A percentile compares a stretch with the other conserved stretches of the same genome.
Evolutionary conservation across 2,888 invertebrate species (phyloP).

Genomic region (Anoplius nigerrimus): DNA sequence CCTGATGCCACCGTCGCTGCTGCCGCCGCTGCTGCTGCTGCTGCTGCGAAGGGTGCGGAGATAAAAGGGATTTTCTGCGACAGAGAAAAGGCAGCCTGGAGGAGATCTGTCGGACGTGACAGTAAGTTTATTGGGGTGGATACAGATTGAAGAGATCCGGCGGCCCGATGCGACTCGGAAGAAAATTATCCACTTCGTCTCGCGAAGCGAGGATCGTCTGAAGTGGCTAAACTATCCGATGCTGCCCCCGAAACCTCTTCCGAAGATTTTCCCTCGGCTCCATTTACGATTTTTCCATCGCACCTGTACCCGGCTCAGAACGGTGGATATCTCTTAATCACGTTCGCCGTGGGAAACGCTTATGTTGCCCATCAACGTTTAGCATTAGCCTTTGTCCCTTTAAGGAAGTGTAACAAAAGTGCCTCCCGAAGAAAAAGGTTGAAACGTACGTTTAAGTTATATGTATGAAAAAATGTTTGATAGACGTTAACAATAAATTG

Average conservation of each 20-base stretch:
- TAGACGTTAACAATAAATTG: no score
- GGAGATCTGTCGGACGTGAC: slow-evolving; percentile 49
- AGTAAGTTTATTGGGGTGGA: slow-evolving; percentile 52
- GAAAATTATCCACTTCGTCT: slow-evolving; percentile 57
- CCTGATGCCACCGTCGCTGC: no score
- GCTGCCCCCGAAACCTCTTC: slow-evolving; percentile 11
- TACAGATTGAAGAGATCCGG: slow-evolving; percentile 50
- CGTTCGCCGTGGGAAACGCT: neutral
- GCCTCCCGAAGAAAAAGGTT: no score
- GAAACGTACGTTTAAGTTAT: no score
- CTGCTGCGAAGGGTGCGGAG: slow-evolving; percentile 26
- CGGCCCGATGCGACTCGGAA: slow-evolving; percentile 38
- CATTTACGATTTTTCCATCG: slow-evolving; percentile 16
- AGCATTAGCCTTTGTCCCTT: no score
- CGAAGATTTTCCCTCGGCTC: neutral
- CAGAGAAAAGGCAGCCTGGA: slow-evolving; percentile 22
- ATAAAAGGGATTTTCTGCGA: slow-evolving; percentile 39
- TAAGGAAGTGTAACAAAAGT: no score
- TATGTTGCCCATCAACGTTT: slow-evolving; percentile 3
- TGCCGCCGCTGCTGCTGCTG: slow-evolving; percentile 15
- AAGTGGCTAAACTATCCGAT: slow-evolving; percentile 31
- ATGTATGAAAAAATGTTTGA: no score
- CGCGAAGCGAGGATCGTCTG: slow-evolving; percentile 25
- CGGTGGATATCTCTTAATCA: no score
- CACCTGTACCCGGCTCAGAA: neutral